Evolutionary conservation across 1,140 invertebrate species (phyloP), one percentile per base, ranked within the genome.

Genomic region (Sitophilus oryzae): DNA sequence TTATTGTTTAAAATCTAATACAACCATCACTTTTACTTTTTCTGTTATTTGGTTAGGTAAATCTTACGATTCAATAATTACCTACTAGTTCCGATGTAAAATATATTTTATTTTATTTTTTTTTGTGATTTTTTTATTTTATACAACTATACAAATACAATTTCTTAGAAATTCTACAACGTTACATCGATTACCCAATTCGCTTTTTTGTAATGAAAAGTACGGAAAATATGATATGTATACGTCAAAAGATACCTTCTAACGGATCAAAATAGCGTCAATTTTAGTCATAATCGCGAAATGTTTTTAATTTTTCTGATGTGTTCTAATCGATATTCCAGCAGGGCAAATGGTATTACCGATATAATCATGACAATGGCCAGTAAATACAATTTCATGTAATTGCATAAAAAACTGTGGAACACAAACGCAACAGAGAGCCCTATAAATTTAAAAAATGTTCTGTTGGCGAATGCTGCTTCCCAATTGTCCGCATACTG

Each of bases 401-500:
- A 69, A 51, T 75, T 76, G 61, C 75, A 77, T 14, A 76, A 55
- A 9, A 66, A 56, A 25, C 69, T 68, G 50, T 77, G 75, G 2
- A 72, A 47, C 1, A 59, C 64, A 58, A 76, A 76, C 5, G 73
- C 67, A n/a, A 75, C 23, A 5, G 70, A 65, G 10, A 74, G 47
- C 10, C 75, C 75, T 3, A 70, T 18, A 47, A 71, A 73, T 20
- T 71, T 67, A 55, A 73, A 75, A 45, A 75, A 73, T 15, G 66
- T 64, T 11, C 67, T 66, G 55, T 74, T 73, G n/a, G 73, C 72
- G 52, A 77, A 71, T 1, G 75, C 67, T 9, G 69, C 63, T 60
- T 74, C 72, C 73, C 74, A 77, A 35, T 68, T 65, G 44, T 77
- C 74, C 0, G 68, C 62, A 52, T 74, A 76, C 11, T 71, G 57